These are phyloP conservation scores for Gallinago media DNA, from an alignment of 2,113 vertebrate genomes.

Conservation along the genomic window DNA sequence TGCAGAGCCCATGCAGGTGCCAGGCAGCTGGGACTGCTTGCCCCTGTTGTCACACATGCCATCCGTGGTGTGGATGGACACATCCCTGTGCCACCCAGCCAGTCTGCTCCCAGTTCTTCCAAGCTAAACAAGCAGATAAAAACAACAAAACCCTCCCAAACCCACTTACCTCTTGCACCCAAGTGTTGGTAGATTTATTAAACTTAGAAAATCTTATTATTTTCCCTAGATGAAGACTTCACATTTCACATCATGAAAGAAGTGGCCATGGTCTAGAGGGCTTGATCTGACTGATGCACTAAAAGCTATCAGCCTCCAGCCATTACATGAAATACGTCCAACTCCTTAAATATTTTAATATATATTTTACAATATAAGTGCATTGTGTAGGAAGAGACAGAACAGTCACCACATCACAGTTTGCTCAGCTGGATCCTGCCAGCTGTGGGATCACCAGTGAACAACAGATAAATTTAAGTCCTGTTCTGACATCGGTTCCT, in stretches of 20 bases:
- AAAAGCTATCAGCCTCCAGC: background rate
- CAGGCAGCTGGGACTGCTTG: background rate
- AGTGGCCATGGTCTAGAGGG: background rate
- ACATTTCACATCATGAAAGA: background rate
- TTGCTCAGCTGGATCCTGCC: slow-evolving; percentile 42
- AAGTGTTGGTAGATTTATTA: background rate
- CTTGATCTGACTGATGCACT: background rate
- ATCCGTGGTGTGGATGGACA: background rate
- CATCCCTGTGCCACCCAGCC: background rate
- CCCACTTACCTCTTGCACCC: background rate
- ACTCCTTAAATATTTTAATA: slow-evolving; percentile 18
- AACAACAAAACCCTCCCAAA: background rate
- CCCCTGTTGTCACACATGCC: fast-evolving
- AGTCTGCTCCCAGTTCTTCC: background rate
- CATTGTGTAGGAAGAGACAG: slow-evolving; percentile 18
- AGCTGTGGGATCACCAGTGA: slow-evolving; percentile 46
- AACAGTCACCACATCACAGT: slow-evolving; percentile 20
- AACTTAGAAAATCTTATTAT: background rate
- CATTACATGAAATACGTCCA: background rate
- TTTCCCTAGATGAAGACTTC: background rate
- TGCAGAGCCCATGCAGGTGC: fast-evolving
- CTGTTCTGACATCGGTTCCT: slow-evolving; percentile 53
- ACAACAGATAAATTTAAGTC: slow-evolving; percentile 48
- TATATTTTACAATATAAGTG: background rate
- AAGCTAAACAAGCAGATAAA: background rate